Base-by-base conservation (phyloP, 2,888 invertebrate species). In the Onchidella celtica region DNA sequence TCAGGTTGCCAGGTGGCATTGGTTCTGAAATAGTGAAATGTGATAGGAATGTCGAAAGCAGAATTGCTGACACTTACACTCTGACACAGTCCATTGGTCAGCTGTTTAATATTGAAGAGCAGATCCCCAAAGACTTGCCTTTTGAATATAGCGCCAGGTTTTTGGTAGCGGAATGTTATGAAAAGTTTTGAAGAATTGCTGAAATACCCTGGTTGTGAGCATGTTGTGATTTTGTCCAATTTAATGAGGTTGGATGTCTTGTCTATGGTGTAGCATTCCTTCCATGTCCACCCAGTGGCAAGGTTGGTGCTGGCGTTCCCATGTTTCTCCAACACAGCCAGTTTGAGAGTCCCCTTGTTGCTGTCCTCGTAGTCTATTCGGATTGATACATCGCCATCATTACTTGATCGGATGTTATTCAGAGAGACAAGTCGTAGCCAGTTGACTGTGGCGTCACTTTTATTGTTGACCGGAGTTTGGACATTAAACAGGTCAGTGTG, bases 91-190 rank as follows among this genome's bases (percentile, higher is more conserved):
- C 47, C 61, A 38, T 36, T 65, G 6, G 38, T 1, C 21, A 83
- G 78, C 6, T 86, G 81, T 55, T 84, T 84, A 0, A 86, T 73
- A 65, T 90, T 90, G 80, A 86, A 89, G 61, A 81, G 82, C 21
- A 91, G 87, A 79, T 91, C 90, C 6, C 91, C 91, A 81, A 90
- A 90, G 34, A 89, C 85, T 38, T 88, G 83, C 9, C 79, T 84
- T 9, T 87, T 72, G 82, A 86, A 86, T 9, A 84, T 82, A 2
- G 79, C 61, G 9, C 84, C 83, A 3, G 86, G 85, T 27, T 86
- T 73, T 14, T 84, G 82, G 83, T 86, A 91, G 34, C 85, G 68
- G 65, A 91, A 89, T 27, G 81, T 84, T 66, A 90, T 85, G 29
- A 86, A 84, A 21, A 88, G 73, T 32, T 82, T 83, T 1, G 63